Conservation (phyloP, 2,113 vertebrate species). For the Psilopsiagon aymara region DNA sequence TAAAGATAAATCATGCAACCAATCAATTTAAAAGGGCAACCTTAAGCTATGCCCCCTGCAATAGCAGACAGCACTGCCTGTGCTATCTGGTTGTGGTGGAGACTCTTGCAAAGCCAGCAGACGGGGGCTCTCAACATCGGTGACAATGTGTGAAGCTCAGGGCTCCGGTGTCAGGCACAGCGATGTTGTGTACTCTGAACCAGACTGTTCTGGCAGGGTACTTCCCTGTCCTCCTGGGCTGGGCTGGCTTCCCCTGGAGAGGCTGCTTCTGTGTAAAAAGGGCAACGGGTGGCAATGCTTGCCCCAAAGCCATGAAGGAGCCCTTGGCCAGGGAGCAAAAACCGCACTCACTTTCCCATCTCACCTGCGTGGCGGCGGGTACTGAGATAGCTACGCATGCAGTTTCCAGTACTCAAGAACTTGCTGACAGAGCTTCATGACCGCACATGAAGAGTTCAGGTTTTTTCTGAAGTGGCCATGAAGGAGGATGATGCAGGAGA, state of each 20-base stretch:
- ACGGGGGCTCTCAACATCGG: background rate
- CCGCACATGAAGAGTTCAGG: too few species aligned
- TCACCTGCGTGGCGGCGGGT: background rate
- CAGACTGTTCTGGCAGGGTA: background rate
- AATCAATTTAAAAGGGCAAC: background rate
- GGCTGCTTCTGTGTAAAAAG: background rate
- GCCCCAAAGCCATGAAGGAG: background rate
- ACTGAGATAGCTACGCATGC: background rate
- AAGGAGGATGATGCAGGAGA: background rate
- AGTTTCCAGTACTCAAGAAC: background rate
- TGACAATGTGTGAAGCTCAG: rapidly evolving
- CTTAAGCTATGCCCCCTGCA: background rate
- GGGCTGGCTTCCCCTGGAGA: background rate
- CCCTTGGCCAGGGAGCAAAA: background rate
- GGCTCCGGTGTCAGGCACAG: background rate
- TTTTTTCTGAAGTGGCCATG: background rate
- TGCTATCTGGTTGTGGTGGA: rapidly evolving
- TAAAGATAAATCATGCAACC: background rate
- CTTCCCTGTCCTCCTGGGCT: background rate
- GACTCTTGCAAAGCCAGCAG: background rate
- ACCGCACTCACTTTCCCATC: background rate
- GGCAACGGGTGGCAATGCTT: conserved; percentile 15
- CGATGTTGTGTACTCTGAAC: background rate
- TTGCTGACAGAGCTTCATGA: background rate
- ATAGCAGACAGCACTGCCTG: background rate